Evolutionary conservation across 2,113 vertebrate genomes (phyloP).

Genomic region (Lepus europaeus): DNA sequence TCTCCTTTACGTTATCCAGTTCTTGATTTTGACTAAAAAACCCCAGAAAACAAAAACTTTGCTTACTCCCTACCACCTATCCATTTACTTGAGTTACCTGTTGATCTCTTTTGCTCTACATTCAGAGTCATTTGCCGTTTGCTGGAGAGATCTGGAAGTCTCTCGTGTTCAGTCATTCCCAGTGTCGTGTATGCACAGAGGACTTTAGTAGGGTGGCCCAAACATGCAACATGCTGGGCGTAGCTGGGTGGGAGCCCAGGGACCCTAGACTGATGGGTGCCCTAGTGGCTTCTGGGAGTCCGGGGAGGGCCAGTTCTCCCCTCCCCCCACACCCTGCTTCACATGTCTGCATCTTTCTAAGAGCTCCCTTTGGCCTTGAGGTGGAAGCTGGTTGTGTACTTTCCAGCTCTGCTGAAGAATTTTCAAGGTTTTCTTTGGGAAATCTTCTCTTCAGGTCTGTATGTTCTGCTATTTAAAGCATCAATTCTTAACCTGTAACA

Average conservation of each 20-base stretch:
- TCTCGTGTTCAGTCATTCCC: not conserved
- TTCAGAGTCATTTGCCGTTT: not conserved
- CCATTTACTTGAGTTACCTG: not conserved
- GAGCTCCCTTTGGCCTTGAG: not conserved
- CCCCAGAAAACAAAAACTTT: not conserved
- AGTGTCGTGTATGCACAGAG: not conserved
- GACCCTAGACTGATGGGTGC: not conserved
- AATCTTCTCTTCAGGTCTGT: not conserved
- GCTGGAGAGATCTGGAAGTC: slow-evolving; percentile 19
- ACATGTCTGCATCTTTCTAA: not conserved
- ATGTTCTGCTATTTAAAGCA: slow-evolving; percentile 50
- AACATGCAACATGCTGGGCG: not conserved
- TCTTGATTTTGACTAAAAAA: not conserved
- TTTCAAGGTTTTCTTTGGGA: slow-evolving; percentile 52
- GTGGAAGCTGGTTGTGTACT: slow-evolving; percentile 4
- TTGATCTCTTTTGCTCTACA: slow-evolving; percentile 29
- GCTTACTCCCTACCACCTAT: not conserved
- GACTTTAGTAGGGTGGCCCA: not conserved
- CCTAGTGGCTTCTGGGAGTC: not conserved
- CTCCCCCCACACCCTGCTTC: not conserved
- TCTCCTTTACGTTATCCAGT: not conserved
- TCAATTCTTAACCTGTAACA: slow-evolving; percentile 4
- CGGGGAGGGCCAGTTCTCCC: not conserved
- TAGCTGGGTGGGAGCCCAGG: fast-evolving
- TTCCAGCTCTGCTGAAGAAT: slow-evolving; percentile 4